These are phyloP conservation scores for Morus bassanus DNA, from an alignment of 2,797 vertebrate genomes.

Conservation along the genomic window DNA sequence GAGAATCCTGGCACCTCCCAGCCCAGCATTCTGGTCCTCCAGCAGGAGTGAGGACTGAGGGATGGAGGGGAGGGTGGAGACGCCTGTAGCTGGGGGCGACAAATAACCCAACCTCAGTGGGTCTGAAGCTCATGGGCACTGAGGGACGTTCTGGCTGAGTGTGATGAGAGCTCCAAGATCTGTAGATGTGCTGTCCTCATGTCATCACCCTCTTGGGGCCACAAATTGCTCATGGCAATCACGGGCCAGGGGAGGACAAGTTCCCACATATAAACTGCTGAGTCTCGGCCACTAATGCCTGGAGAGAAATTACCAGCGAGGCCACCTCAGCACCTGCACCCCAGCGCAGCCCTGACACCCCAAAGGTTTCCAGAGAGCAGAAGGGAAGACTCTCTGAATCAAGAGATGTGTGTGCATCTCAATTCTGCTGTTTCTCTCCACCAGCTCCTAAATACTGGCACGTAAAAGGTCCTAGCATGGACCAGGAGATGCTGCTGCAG, in stretches of 20 bases:
- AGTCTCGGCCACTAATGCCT: neutral
- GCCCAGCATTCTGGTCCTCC: neutral
- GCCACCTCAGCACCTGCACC: neutral
- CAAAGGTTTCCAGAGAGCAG: accelerated
- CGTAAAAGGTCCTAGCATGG: neutral
- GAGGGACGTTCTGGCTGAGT: neutral
- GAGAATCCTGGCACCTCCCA: neutral
- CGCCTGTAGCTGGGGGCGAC: accelerated
- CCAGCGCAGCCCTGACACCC: neutral
- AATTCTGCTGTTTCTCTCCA: neutral
- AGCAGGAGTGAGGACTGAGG: neutral
- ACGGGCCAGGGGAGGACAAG: neutral
- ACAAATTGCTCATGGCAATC: neutral
- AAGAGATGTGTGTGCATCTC: neutral
- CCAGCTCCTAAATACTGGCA: neutral
- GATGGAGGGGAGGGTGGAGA: neutral
- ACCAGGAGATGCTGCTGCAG: neutral
- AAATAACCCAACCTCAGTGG: neutral
- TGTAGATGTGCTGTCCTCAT: neutral
- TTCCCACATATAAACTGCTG: neutral
- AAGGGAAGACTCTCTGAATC: neutral
- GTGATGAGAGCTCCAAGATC: neutral
- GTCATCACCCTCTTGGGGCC: neutral
- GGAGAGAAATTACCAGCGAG: neutral
- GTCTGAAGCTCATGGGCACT: neutral